These are phyloP conservation scores for Cololabis saira DNA, from an alignment of 2,113 vertebrate genomes.

Conservation along the genomic window DNA sequence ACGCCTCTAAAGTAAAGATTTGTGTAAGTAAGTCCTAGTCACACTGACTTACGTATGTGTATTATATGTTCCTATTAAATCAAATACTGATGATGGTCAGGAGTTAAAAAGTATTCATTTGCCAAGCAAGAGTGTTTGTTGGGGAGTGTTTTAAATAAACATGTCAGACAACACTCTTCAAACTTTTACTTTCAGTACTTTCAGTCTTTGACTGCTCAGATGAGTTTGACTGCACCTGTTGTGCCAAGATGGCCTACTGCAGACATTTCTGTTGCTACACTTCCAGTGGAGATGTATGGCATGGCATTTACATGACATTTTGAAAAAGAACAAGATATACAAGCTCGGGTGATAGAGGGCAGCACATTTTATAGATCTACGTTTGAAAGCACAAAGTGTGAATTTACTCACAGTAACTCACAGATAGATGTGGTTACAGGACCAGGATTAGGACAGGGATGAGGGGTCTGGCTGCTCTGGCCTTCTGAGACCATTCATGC, in stretches of 20 bases:
- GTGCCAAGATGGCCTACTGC: no score
- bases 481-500: constrained; percentile 47
- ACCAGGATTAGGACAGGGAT: constrained; percentile 33
- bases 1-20: neutral
- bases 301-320: neutral
- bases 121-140: neutral
- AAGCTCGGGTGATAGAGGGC: neutral
- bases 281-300: no score
- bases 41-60: no score
- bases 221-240: no score
- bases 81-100: neutral
- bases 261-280: no score
- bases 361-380: neutral
- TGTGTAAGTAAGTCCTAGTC: no score
- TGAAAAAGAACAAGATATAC: neutral
- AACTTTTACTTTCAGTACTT: neutral
- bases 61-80: neutral
- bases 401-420: constrained; percentile 28
- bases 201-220: no score
- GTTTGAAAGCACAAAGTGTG: constrained; percentile 14
- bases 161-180: neutral
- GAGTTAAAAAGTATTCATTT: neutral
- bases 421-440: constrained; percentile 20
- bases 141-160: neutral
- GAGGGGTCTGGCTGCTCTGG: constrained; percentile 32